Percentiles rank a stretch among this genome's conserved stretches.
Conservation (phyloP, 2,888 invertebrate species). For the Brassicogethes aeneus region DNA sequence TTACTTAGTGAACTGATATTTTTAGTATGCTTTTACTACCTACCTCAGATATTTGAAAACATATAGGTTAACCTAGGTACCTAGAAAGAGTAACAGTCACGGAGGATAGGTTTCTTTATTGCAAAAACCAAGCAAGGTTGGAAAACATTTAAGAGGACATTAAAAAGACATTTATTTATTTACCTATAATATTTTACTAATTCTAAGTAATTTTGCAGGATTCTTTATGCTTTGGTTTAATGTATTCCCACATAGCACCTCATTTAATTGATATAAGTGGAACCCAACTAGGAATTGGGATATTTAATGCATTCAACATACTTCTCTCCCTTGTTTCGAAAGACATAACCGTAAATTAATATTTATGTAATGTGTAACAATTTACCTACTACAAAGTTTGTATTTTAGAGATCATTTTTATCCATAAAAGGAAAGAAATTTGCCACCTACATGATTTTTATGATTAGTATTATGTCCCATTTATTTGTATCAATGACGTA, state of each 20-base stretch:
- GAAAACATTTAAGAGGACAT: too few species aligned
- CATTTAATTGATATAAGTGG: neutral
- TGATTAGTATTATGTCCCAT: neutral
- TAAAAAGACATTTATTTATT: too few species aligned
- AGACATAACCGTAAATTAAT: neutral
- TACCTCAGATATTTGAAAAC: too few species aligned
- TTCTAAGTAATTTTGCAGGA: neutral
- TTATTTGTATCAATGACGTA: neutral
- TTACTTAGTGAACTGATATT: too few species aligned
- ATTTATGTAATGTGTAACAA: neutral
- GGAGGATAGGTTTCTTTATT: too few species aligned
- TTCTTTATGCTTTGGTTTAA: neutral
- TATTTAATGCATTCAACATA: neutral
- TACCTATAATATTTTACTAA: too few species aligned
- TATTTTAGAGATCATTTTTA: neutral
- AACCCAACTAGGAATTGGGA: neutral
- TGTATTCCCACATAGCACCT: neutral
- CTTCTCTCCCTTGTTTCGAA: neutral
- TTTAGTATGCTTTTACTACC: too few species aligned
- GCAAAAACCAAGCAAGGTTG: too few species aligned
- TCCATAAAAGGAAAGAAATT: neutral
- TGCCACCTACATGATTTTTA: neutral
- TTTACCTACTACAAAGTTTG: neutral
- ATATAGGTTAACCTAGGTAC: too few species aligned
- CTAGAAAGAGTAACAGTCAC: too few species aligned